Conservation (phyloP, 2,888 invertebrate species). For the Phytoseiulus persimilis region DNA sequence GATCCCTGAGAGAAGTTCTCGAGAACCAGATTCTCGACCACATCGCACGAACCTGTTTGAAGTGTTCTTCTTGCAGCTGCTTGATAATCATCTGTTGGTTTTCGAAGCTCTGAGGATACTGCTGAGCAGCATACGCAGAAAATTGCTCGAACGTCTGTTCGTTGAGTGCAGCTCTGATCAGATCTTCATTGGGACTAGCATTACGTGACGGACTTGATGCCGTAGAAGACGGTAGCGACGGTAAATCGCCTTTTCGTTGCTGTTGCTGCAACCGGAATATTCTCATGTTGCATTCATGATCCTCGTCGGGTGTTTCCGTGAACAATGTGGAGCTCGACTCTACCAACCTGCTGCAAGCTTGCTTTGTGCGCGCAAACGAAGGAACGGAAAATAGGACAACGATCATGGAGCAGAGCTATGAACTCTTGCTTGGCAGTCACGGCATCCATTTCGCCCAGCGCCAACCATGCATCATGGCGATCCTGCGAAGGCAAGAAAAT, state of each 20-base stretch:
- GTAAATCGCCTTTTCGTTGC: not conserved
- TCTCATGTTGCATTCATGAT: not conserved
- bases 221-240: not conserved
- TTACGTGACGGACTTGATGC: not conserved
- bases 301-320: too few species aligned
- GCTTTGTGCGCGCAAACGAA: slow-evolving; percentile 79
- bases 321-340: too few species aligned
- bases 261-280: not conserved
- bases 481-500: not conserved
- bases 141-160: slow-evolving; percentile 86
- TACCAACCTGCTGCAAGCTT: not conserved
- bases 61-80: slow-evolving; percentile 96
- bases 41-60: slow-evolving; percentile 62
- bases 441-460: slow-evolving; percentile 71
- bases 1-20: too few species aligned
- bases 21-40: not conserved
- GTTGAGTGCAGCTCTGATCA: slow-evolving; percentile 88
- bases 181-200: slow-evolving; percentile 40
- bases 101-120: slow-evolving; percentile 59
- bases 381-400: slow-evolving; percentile 81
- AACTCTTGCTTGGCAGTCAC: slow-evolving; percentile 87
- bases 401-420: slow-evolving; percentile 71
- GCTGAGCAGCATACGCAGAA: slow-evolving; percentile 84
- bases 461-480: slow-evolving; percentile 75
- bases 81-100: slow-evolving; percentile 86